Base-by-base conservation (phyloP, 30 jellyfish, hydroid and myxozoan species). In the Rhopilema esculentum region DNA sequence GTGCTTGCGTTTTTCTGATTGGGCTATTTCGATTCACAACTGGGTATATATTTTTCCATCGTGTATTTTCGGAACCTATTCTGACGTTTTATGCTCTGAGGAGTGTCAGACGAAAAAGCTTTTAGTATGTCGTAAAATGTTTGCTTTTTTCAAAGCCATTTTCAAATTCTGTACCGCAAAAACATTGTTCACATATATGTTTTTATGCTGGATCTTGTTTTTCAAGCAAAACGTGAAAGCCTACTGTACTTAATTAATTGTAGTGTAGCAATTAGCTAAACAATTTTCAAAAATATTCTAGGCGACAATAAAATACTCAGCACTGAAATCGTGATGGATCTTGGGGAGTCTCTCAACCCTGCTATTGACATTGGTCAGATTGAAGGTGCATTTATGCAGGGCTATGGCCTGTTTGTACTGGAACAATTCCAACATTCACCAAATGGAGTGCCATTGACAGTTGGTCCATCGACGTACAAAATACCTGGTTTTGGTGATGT, bases 301-400 rank as follows among this genome's bases (percentile, higher is more conserved):
- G 88, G 91, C 16, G 91, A 82, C 53, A 85, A 82, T 62, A 67
- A 68, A 12, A 51, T 82, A 18, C 62, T 82, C 64, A 62, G 85
- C 33, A 82, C 91, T 1, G 91, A 82, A 33, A 66, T 82, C 19
- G 91, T 82, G 31, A 82, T 82, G 91, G 91, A 82, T 69, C 67
- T 82, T 0, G 91, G 91, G 1, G 81, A 82, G 66, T 82, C 91
- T 7, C 75, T 82, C 12, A 82, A 82, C 63, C 90, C 90, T 21
- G 90, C 90, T 0, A 80, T 80, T 33, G 90, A 80, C 69, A 80
- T 80, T 80, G 91, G 91, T 4, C 91, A 82, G 49, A 72, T 82
- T 18, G 91, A 82, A 69, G 91, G 91, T 22, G 91, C 85, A 8
- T 82, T 82, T 32, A 82, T 69, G 91, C 91, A 82, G 25, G 91